Evolutionary conservation across 2,113 vertebrate species (phyloP), one percentile per base, ranked within the genome.

Genomic region (Athene cunicularia): DNA sequence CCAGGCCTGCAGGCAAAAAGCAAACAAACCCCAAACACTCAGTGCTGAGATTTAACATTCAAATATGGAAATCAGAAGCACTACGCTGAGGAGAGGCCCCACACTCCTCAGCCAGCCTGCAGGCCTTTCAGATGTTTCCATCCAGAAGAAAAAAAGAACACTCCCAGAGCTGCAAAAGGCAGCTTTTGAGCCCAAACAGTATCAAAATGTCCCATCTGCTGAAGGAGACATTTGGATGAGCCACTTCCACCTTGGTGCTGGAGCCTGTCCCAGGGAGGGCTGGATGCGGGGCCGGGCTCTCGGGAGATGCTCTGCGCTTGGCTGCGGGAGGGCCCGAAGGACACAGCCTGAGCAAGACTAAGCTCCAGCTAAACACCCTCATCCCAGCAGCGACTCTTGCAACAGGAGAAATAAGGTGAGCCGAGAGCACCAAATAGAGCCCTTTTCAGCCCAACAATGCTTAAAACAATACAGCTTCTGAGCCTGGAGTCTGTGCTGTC

Each of bases 1-100:
- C 99, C 99, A 99, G 8, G 97, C 96, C 99, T 99, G 79, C 86
- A 82, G 70, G 53, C 28, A 27, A 88, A 43, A 93, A 87, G 66
- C 15, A 81, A 68, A 90, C 28, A 77, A 85, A 27, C 12, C 30
- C 59, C 73, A 30, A 63, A 5, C 26, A 30, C 8, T 32, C 32
- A 84, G 55, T 22, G 8, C 24, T 70, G 32, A 24, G 22, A 18
- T 18, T 27, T 21, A 27, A 41, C 1, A 18, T 15, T 7, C n/a
- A 27, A 33, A 41, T 7, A 26, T 49, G 8, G 26, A 47, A 55
- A 30, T 7, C 1, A 63, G 14, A 47, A 50, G 18, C 71, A n/a
- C 21, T 8, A 0, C 1, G 8, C 5, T 32, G 27, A 79, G 80
- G 33, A 88, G 39, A 68, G 24, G 20, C 33, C 53, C 49, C 75